A percentile compares a stretch with the other conserved stretches of the same genome.
Evolutionary conservation across 2,888 invertebrate genomes (phyloP).

Genomic region (Andrena flavipes): DNA sequence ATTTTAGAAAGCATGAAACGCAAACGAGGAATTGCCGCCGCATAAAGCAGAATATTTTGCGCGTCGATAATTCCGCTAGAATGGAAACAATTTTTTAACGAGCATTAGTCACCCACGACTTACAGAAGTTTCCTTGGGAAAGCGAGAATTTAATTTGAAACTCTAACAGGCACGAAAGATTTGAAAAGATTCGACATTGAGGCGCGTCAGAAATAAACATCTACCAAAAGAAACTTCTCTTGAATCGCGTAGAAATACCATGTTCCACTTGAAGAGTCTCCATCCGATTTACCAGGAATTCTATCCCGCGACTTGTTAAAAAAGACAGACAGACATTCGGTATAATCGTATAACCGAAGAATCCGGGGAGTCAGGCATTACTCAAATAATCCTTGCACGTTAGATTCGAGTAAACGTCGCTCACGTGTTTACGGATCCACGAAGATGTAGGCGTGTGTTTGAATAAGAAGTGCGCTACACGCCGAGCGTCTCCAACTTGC

Average conservation of each 20-base stretch:
- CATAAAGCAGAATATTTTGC: conserved; percentile 11
- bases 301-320: background rate
- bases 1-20: conserved; percentile 6
- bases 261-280: no score
- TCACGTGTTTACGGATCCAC: conserved; percentile 11
- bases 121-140: background rate
- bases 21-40: conserved; percentile 16
- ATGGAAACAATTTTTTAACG: conserved; percentile 26
- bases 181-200: no score
- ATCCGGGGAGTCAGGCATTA: background rate
- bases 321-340: background rate
- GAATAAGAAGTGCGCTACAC: background rate
- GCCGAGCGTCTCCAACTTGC: conserved; percentile 1
- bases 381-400: conserved; percentile 37
- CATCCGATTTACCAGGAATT: background rate
- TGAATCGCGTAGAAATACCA: no score
- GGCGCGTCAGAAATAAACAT: no score
- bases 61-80: background rate
- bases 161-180: no score
- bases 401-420: conserved; percentile 19
- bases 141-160: conserved; percentile 17
- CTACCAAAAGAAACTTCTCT: no score
- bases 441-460: conserved; percentile 10
- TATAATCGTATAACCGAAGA: background rate
- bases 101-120: background rate